Evolutionary conservation across 2,113 vertebrate species (phyloP), one percentile per base, ranked within the genome.

Genomic region (Edolisoma coerulescens): DNA sequence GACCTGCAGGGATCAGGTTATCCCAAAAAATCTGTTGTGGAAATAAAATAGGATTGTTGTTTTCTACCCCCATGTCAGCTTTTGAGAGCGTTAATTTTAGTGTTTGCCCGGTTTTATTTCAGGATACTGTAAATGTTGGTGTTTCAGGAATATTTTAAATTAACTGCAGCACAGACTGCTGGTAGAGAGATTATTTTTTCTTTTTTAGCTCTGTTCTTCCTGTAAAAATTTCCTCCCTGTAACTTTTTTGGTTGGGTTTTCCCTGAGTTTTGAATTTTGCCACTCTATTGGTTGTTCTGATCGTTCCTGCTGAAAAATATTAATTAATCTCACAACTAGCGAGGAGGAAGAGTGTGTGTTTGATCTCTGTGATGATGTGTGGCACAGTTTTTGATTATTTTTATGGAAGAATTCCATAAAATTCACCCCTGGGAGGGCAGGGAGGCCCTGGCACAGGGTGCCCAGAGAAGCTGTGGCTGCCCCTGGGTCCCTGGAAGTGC

Each of bases 31-130:
- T 1, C 45, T 35, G 4, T 26, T 7, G 14, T 4, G 20, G 63
- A 11, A 67, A 32, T 10, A 9, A 53, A 30, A 3, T 0, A 3
- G 33, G 1, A 9, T 21, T 20, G 52, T 39, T 47, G 12, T 35
- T 71, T 59, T 33, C 52, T 64, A 0, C n/a, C 28, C 28, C 3
- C 32, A 0, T 6, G 6, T 8, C 3, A 7, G 15, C 7, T 67
- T 56, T 75, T 24, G 20, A 22, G 15, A 32, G 37, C 0, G 0
- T 54, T 61, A 3, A 47, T 82, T 59, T 54, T 6, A 3, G 10
- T 16, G n/a, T 77, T 81, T 13, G 13, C 33, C 23, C 6, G 1
- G 23, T 33, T 79, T 87, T 59, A 18, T 76, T 37, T 50, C 13
- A 50, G 28, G 11, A 1, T n/a, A 0, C 60, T 39, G 10, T 60